Percentiles rank a stretch among this genome's conserved stretches.
phyloP scores from a whole-genome alignment of 2,888 invertebrate species.

The Parelbella ahira region DNA sequence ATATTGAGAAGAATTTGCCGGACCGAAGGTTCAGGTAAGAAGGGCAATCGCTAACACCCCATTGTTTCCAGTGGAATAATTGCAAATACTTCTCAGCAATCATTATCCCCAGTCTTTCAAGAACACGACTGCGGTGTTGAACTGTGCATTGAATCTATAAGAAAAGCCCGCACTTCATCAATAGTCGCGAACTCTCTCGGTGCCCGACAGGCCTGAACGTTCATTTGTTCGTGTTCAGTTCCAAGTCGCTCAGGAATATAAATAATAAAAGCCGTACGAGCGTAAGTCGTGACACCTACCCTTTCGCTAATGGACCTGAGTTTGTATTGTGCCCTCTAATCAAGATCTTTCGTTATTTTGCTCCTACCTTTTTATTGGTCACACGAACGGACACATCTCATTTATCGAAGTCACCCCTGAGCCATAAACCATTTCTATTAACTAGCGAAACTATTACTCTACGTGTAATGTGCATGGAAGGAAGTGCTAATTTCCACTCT shows the following conservation, averaged over 20 bases:
- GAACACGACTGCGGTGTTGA: constrained; percentile 16
- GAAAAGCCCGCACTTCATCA: constrained; percentile 23
- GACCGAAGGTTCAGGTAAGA: constrained; percentile 4
- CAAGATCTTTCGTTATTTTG: constrained; percentile 68
- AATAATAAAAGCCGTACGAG: constrained; percentile 70
- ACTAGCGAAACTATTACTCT: constrained; percentile 14
- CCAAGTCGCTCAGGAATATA: constrained; percentile 54
- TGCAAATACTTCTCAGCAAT: constrained; percentile 21
- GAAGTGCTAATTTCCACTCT: constrained; percentile 20
- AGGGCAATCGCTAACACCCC: constrained; percentile 12
- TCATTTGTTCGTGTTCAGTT: constrained; percentile 58
- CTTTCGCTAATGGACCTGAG: constrained; percentile 73
- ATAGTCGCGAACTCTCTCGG: constrained; percentile 13
- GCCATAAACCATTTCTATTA: constrained; percentile 27
- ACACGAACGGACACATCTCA: constrained; percentile 41
- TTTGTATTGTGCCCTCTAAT: constrained; percentile 64
- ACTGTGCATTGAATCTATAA: constrained; percentile 19
- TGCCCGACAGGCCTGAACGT: constrained; percentile 44
- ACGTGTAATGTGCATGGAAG: constrained; percentile 12
- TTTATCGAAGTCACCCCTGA: constrained; percentile 35
- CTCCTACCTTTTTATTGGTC: constrained; percentile 58
- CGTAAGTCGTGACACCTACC: constrained; percentile 72
- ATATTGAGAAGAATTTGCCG: constrained; percentile 7
- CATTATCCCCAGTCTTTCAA: constrained; percentile 19
- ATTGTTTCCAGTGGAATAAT: constrained; percentile 21